Evolutionary conservation across 2,113 vertebrate genomes (phyloP), one percentile per base, ranked within the genome.

Genomic region (Elaphurus davidianus): DNA sequence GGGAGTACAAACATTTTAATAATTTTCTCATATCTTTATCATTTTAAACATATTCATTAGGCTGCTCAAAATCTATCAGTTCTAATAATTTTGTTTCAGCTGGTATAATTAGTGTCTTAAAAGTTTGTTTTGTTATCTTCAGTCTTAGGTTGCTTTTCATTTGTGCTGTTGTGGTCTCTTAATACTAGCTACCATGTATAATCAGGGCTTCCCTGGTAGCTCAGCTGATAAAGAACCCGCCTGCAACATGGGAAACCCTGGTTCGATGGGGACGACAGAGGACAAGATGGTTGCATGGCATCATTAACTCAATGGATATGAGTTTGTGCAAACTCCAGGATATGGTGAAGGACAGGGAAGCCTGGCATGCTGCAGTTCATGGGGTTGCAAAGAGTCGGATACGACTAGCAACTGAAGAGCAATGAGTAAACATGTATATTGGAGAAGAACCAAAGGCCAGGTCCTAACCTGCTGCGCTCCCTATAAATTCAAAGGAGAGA

Each of bases 361-460:
- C 10, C 67, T 12, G 67, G 19, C 67, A 71, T 71, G 19, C n/a
- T 40, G n/a, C 67, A 71, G 67, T 36, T 23, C n/a, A 23, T 40
- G 67, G 36, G 19, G n/a, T 23, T 0, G n/a, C 67, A 71, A 23
- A 71, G n/a, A 71, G 19, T 40, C 0, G 0, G 67, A 40, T 5
- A 40, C 2, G 36, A 40, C 19, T 71, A 71, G n/a, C 19, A 71
- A 40, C n/a, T 71, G 67, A 71, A 40, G n/a, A 71, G n/a, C n/a
- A 40, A 40, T 17, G 19, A 30, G 15, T 74, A 74, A 36, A 19
- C 14, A 74, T 40, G n/a, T 50, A 17, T 76, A 43, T 14, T 57
- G 40, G 30, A 45, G 62, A 50, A 27, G 36, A 64, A 45, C 47
- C 15, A 59, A 79, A 57, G 7, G 14, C 36, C n/a, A 83, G 2